These are phyloP conservation scores for Dromaius novaehollandiae DNA, from an alignment of 2,113 vertebrate genomes.

Conservation along the genomic window DNA sequence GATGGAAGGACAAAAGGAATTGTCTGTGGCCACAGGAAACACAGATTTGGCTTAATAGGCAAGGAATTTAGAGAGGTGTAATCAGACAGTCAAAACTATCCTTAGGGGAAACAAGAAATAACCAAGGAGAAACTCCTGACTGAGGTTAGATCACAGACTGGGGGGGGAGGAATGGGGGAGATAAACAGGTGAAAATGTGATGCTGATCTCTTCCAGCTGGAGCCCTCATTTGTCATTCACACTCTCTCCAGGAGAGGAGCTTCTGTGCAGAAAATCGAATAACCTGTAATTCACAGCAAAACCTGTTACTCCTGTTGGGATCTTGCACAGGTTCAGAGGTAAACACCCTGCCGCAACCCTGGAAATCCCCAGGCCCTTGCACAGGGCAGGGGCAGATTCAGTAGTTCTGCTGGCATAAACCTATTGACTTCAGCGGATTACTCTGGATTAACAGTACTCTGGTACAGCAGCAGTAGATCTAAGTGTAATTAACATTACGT, in stretches of 20 bases:
- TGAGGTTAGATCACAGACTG: neutral
- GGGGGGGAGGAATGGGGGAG: neutral
- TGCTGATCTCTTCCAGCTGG: neutral
- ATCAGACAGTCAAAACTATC: neutral
- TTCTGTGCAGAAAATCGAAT: neutral
- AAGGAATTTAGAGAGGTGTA: neutral
- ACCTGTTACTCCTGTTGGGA: neutral
- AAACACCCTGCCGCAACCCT: neutral
- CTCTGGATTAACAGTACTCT: neutral
- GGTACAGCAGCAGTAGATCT: neutral
- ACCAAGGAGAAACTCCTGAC: neutral
- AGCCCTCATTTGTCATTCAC: neutral
- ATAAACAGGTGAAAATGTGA: constrained; percentile 1
- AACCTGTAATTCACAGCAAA: neutral
- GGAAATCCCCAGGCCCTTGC: constrained; percentile 27
- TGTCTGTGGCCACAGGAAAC: neutral
- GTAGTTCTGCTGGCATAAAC: neutral
- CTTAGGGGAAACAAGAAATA: neutral
- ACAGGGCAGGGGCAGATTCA: neutral
- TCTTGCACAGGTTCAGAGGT: neutral
- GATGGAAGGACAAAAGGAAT: neutral
- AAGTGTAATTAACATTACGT: constrained; percentile 45
- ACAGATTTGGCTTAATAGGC: neutral
- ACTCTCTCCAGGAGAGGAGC: neutral
- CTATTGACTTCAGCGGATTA: neutral